A percentile compares a stretch with the other conserved stretches of the same genome.
Conservation (phyloP, 2,888 invertebrate species). For the Magallana nippona region DNA sequence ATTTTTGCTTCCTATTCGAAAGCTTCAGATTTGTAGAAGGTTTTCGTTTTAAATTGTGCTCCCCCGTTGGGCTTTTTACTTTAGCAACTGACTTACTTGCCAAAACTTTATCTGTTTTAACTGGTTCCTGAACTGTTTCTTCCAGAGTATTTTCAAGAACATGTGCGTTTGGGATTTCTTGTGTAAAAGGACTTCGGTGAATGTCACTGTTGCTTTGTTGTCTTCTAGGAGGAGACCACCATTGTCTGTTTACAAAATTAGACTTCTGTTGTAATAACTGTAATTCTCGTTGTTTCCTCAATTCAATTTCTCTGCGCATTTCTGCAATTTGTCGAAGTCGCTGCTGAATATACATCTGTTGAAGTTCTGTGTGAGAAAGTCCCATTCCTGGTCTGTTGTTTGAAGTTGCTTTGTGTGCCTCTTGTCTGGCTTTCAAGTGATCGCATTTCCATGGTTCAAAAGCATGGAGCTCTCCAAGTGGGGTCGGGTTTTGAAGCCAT, state of each 20-base stretch:
- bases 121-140: constrained; percentile 5
- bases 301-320: constrained; percentile 35
- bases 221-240: constrained; percentile 29
- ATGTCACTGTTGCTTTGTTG: not conserved
- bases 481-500: constrained; percentile 72
- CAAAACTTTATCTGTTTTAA: not conserved
- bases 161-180: constrained; percentile 18
- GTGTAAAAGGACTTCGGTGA: constrained; percentile 3
- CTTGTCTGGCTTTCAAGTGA: constrained; percentile 10
- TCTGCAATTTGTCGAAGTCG: constrained; percentile 39
- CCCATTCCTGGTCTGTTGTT: not conserved
- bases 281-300: constrained; percentile 27
- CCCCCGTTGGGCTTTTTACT: not conserved
- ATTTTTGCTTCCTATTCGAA: constrained; percentile 3
- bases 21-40: not conserved
- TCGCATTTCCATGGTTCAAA: constrained; percentile 72
- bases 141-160: not conserved
- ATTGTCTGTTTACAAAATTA: not conserved
- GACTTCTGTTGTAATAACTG: not conserved
- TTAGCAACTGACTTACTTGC: constrained; percentile 4
- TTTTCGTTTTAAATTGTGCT: constrained; percentile 14
- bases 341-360: constrained; percentile 21
- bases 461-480: constrained; percentile 62
- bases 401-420: not conserved
- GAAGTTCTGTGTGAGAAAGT: constrained; percentile 7